These are phyloP conservation scores for Solea senegalensis DNA, from an alignment of 2,113 vertebrate species.

Conservation along the genomic window DNA sequence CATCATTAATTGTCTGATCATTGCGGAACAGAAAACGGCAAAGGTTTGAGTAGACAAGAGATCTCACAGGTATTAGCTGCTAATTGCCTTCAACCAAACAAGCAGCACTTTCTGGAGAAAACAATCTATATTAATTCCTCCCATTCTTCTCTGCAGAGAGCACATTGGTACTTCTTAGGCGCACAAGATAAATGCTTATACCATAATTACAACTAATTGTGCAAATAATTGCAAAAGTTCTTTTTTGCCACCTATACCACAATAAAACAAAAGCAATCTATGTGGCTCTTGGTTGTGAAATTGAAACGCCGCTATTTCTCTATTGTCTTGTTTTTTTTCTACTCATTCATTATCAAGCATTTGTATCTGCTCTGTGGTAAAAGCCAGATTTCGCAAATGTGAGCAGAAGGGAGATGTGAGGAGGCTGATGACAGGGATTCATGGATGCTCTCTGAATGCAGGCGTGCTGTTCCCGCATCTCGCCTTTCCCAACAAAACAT, in stretches of 20 bases:
- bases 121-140: conserved; percentile 73
- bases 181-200: conserved; percentile 73
- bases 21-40: conserved; percentile 59
- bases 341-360: conserved; percentile 64
- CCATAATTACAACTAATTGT: conserved; percentile 80
- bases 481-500: conserved; percentile 67
- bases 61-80: conserved; percentile 76
- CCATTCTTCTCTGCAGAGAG: conserved; percentile 54
- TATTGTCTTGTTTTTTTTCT: conserved; percentile 41
- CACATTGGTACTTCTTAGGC: conserved; percentile 57
- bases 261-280: conserved; percentile 74
- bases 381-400: conserved; percentile 58
- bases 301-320: conserved; percentile 64
- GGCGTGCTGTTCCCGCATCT: conserved; percentile 62
- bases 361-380: conserved; percentile 60
- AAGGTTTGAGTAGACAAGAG: conserved; percentile 52
- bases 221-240: conserved; percentile 78
- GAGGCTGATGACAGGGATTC: conserved; percentile 70
- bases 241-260: conserved; percentile 59
- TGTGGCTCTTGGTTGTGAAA: conserved; percentile 69
- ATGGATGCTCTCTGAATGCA: conserved; percentile 67
- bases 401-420: conserved; percentile 44
- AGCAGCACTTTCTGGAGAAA: conserved; percentile 69
- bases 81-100: conserved; percentile 74
- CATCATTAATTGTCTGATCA: conserved; percentile 73